Evolutionary conservation across 2,113 vertebrate species (phyloP).

Genomic region (Forbesichthys agassizii): DNA sequence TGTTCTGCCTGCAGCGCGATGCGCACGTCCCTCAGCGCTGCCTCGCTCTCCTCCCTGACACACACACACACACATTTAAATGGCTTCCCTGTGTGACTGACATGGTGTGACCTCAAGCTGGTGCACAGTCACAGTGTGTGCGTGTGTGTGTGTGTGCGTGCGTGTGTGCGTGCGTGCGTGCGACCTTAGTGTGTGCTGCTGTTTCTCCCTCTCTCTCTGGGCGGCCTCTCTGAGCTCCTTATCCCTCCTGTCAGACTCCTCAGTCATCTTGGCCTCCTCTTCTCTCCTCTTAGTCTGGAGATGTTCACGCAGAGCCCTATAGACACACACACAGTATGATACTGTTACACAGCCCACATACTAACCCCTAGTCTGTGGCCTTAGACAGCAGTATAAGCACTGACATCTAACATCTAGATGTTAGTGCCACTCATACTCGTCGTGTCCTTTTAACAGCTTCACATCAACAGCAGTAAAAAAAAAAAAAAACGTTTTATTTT

Average conservation of each 20-base stretch:
- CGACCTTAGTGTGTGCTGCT: conserved; percentile 80
- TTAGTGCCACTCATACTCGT: not conserved
- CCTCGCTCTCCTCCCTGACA: conserved; percentile 79
- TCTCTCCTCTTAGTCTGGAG: conserved; percentile 69
- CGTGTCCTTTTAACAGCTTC: not conserved
- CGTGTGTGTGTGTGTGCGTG: not conserved
- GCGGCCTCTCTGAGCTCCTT: conserved; percentile 66
- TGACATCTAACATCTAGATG: not conserved
- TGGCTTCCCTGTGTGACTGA: not conserved
- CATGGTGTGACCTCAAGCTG: no score
- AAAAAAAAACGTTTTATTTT: no score
- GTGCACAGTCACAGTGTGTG: no score
- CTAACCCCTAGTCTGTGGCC: no score
- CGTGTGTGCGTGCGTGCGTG: not conserved
- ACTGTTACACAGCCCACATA: no score
- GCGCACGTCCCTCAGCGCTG: conserved; percentile 60
- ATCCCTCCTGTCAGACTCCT: conserved; percentile 65
- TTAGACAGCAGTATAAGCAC: not conserved
- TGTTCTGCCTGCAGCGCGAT: conserved; percentile 66
- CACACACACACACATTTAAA: not conserved
- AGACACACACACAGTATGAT: not conserved
- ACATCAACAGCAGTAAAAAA: no score
- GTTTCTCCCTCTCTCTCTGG: conserved; percentile 49
- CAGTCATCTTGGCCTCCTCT: conserved; percentile 72
- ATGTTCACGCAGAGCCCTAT: conserved; percentile 74